These are phyloP conservation scores for Acrocephalus scirpaceus DNA, from an alignment of 2,797 vertebrate species.

Conservation along the genomic window DNA sequence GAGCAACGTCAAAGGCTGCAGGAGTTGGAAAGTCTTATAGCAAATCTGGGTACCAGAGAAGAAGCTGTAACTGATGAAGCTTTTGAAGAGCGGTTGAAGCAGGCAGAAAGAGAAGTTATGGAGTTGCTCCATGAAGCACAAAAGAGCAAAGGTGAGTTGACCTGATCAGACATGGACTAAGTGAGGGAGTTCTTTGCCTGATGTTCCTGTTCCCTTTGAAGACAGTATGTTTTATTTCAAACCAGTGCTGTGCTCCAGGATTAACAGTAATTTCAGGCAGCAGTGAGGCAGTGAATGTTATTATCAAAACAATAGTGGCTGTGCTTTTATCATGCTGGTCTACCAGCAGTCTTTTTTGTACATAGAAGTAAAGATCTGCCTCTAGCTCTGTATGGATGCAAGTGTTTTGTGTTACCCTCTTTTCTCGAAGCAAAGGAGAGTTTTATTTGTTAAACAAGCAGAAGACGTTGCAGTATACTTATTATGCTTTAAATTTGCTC, in stretches of 20 bases:
- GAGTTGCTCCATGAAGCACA: constrained; percentile 90
- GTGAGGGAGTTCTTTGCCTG: background rate
- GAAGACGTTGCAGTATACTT: background rate
- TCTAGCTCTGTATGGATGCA: background rate
- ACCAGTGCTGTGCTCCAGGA: background rate
- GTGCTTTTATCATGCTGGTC: background rate
- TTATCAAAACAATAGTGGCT: background rate
- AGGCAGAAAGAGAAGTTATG: constrained; percentile 88
- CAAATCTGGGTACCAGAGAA: constrained; percentile 86
- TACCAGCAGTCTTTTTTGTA: background rate
- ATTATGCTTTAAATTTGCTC: background rate
- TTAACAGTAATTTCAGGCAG: background rate
- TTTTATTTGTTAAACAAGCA: background rate
- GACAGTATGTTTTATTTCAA: background rate
- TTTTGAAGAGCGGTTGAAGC: constrained; percentile 92
- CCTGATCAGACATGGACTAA: background rate
- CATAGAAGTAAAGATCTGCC: background rate
- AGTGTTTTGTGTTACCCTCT: background rate
- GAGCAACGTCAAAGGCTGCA: constrained; percentile 91
- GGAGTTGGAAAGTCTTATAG: constrained; percentile 90
- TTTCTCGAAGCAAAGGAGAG: background rate
- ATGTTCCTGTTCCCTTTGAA: background rate
- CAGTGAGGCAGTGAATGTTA: background rate
- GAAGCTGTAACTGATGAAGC: constrained; percentile 88
- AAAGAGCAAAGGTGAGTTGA: constrained; percentile 86